Conservation (phyloP, 1,140 invertebrate species). For the Brachionus calyciflorus region DNA sequence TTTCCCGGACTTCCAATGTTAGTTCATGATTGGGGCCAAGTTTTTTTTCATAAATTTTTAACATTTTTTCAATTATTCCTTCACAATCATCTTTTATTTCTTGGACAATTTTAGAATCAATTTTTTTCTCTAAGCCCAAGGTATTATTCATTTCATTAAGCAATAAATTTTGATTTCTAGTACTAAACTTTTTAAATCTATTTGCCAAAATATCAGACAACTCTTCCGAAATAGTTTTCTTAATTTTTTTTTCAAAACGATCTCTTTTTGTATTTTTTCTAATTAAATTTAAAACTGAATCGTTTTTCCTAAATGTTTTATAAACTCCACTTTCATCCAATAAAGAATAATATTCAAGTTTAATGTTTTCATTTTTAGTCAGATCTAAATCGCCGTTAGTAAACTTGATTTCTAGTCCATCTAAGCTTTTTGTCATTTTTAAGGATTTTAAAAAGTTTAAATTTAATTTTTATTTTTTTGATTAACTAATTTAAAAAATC, state of each 20-base stretch:
- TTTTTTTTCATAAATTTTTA: constrained; percentile 12
- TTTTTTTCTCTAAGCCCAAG: not conserved
- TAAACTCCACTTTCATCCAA: not conserved
- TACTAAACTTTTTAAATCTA: not conserved
- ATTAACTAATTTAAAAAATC: not conserved
- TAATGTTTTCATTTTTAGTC: not conserved
- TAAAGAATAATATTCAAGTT: not conserved
- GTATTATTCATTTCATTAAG: not conserved
- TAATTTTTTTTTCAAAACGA: not conserved
- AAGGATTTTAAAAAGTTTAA: not conserved
- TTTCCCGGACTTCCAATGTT: not conserved
- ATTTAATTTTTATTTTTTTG: constrained; percentile 4
- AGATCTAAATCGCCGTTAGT: not conserved
- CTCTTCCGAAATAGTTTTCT: not conserved
- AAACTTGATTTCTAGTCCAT: not conserved
- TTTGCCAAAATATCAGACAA: not conserved
- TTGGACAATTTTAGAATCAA: not conserved
- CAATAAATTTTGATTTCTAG: not conserved
- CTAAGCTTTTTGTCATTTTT: not conserved
- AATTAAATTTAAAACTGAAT: not conserved
- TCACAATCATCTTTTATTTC: not conserved
- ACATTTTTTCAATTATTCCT: constrained; percentile 6
- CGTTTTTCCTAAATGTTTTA: not conserved
- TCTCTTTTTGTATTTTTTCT: not conserved
- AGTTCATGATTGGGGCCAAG: not conserved